Base-by-base conservation (phyloP, 1,140 invertebrate species). In the Pseudachorutes palmiensis region DNA sequence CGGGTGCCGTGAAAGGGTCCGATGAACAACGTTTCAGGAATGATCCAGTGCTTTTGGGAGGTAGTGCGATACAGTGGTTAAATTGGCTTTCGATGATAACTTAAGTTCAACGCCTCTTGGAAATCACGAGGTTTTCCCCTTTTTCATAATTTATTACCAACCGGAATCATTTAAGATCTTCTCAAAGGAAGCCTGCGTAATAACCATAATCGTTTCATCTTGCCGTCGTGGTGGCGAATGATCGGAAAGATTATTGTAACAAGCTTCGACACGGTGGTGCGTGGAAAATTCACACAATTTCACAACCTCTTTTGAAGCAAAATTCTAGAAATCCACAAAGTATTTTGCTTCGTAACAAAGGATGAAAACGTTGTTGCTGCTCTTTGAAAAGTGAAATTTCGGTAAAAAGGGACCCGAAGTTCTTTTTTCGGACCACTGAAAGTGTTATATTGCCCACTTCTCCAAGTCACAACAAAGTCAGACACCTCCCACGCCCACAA, bases 391-490 rank as follows among this genome's bases (percentile, higher is more conserved):
- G n/a, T n/a, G n/a, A n/a, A n/a, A n/a, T n/a, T n/a, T n/a, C n/a
- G n/a, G n/a, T n/a, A n/a, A n/a, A n/a, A n/a, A n/a, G n/a, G n/a
- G n/a, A n/a, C n/a, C n/a, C n/a, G n/a, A n/a, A n/a, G n/a, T n/a
- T n/a, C 36, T 45, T 45, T 45, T 45, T 45, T 45, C 9, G 36
- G 36, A 12, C 9, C 36, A 9, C 19, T 45, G 19, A 19, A 45
- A 45, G 36, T 12, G 36, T 45, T 45, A 12, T 45, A 45, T 45
- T 45, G 36, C 19, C 36, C 36, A 45, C 36, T 45, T 45, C 36
- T 45, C 36, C 3, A 55, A 55, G 51, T 55, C 51, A 55, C 51
- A 55, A 55, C 51, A 55, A 55, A 55, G 51, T 55, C 24, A 45
- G 36, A 45, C 36, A 45, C 36, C 9, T 12, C 9, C 36, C 36